These are phyloP conservation scores for Melipona quadrifasciata DNA, from an alignment of 1,140 invertebrate genomes.

Conservation along the genomic window DNA sequence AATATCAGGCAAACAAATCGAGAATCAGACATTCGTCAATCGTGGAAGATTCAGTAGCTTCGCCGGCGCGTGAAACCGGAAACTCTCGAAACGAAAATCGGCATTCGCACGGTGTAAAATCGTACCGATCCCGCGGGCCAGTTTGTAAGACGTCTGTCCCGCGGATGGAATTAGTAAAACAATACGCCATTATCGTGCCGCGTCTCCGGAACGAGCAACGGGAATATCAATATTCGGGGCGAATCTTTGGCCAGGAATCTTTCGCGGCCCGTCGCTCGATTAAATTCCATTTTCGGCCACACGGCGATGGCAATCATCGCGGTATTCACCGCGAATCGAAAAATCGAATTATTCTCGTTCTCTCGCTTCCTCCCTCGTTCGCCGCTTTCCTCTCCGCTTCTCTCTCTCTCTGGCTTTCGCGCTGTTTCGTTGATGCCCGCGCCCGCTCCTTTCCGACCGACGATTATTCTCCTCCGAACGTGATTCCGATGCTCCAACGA, in stretches of 20 bases:
- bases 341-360: constrained; percentile 52
- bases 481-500: background rate
- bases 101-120: background rate
- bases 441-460: background rate
- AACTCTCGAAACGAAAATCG: too few relatives aligned
- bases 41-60: too few relatives aligned
- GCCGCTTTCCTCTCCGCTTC: too few relatives aligned
- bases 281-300: constrained; percentile 75
- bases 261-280: constrained; percentile 49
- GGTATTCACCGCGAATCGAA: constrained; percentile 70
- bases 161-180: constrained; percentile 73
- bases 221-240: constrained; percentile 74
- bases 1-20: too few relatives aligned
- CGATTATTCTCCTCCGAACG: background rate
- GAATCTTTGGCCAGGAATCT: constrained; percentile 63
- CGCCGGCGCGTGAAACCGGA: too few relatives aligned
- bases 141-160: background rate
- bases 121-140: background rate
- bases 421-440: background rate
- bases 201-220: constrained; percentile 49
- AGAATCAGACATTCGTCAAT: too few relatives aligned
- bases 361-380: background rate
- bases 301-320: constrained; percentile 75
- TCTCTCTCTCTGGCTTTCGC: background rate
- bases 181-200: constrained; percentile 70